Percentiles rank a stretch among this genome's conserved stretches.
Conservation (phyloP, 2,888 invertebrate species). For the Eupithecia exiguata region DNA sequence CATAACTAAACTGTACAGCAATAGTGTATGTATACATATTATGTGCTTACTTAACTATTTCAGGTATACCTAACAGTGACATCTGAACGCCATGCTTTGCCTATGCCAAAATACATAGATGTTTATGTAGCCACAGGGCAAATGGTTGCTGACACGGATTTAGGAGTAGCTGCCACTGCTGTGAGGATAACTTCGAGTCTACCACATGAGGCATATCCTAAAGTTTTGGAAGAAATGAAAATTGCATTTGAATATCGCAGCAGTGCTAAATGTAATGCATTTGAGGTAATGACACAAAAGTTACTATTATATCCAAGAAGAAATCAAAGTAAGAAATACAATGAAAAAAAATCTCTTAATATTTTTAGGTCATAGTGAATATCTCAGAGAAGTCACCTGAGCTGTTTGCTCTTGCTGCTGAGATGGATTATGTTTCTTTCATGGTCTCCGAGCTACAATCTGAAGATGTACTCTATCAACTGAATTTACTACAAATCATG, state of each 20-base stretch:
- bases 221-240: conserved; percentile 82
- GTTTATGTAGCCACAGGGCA: conserved; percentile 83
- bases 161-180: conserved; percentile 85
- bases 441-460: conserved; percentile 87
- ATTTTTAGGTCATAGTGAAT: conserved; percentile 84
- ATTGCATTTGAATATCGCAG: conserved; percentile 83
- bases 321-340: background rate
- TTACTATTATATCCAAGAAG: background rate
- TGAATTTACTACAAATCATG: conserved; percentile 91
- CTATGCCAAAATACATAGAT: conserved; percentile 76
- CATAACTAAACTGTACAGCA: no score
- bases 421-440: conserved; percentile 85
- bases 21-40: background rate
- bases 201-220: conserved; percentile 81
- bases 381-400: conserved; percentile 85
- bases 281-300: conserved; percentile 80
- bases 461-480: conserved; percentile 89
- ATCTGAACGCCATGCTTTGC: conserved; percentile 58
- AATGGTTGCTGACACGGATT: conserved; percentile 84
- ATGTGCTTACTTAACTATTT: conserved; percentile 34
- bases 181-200: conserved; percentile 79
- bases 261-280: conserved; percentile 86
- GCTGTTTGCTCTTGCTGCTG: conserved; percentile 83
- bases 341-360: background rate
- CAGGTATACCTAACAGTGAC: conserved; percentile 70